Evolutionary conservation across 1,140 invertebrate species (phyloP).

Genomic region (Drosophila pruinosa): DNA sequence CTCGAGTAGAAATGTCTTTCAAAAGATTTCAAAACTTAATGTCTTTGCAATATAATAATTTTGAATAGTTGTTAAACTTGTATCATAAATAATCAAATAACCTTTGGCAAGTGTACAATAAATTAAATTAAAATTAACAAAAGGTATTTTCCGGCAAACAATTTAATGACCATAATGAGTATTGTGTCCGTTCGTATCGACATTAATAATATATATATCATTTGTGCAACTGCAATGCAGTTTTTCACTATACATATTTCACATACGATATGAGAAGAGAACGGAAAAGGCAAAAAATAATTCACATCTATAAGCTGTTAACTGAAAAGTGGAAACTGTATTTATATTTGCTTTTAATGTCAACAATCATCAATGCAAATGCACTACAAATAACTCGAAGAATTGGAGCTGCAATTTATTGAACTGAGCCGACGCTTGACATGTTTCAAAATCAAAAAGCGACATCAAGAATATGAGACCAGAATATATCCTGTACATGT

Average conservation of each 20-base stretch:
- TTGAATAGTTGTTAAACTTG: neutral
- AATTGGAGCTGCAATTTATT: conserved; percentile 46
- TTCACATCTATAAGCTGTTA: conserved; percentile 30
- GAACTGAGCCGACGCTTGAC: neutral
- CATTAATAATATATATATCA: conserved; percentile 66
- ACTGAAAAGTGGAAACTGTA: conserved; percentile 47
- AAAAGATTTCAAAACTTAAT: no score
- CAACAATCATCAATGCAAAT: conserved; percentile 79
- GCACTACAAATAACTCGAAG: conserved; percentile 48
- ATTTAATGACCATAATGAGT: conserved; percentile 69
- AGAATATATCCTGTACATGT: neutral
- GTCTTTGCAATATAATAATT: no score
- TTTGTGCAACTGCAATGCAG: conserved; percentile 39
- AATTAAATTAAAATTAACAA: conserved; percentile 74
- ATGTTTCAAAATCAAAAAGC: conserved; percentile 41
- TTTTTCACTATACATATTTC: conserved; percentile 37
- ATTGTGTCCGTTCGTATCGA: conserved; percentile 34
- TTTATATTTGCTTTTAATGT: conserved; percentile 76
- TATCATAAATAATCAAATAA: neutral
- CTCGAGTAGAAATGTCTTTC: no score
- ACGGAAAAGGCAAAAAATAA: conserved; percentile 2
- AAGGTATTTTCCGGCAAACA: conserved; percentile 62
- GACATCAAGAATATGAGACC: neutral
- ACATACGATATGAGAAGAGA: conserved; percentile 4
- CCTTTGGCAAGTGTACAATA: conserved; percentile 30